Percentiles rank a stretch among this genome's conserved stretches.
Evolutionary conservation across 2,888 invertebrate species (phyloP).

Genomic region (Zelleria hepariella): DNA sequence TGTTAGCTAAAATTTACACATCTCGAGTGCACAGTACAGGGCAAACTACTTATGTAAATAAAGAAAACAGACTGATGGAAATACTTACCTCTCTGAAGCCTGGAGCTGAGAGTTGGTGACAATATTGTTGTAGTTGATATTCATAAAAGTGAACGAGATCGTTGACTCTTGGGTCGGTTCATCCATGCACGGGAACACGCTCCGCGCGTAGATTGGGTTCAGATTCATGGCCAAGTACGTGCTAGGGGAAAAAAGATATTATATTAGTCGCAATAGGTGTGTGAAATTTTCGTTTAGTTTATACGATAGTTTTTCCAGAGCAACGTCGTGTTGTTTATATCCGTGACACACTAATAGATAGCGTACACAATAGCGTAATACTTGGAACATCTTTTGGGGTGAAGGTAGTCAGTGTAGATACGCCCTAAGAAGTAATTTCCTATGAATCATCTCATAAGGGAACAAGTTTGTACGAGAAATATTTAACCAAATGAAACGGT

Average conservation of each 20-base stretch:
- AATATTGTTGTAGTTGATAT: conserved; percentile 30
- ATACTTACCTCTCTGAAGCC: neutral
- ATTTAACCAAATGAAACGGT: too few species aligned
- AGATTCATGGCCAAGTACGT: conserved; percentile 73
- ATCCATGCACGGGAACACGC: conserved; percentile 81
- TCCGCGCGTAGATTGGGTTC: conserved; percentile 72
- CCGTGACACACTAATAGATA: neutral
- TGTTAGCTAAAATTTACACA: too few species aligned
- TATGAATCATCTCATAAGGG: too few species aligned
- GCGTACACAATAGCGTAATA: neutral
- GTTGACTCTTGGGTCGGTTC: conserved; percentile 62
- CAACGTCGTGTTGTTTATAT: neutral
- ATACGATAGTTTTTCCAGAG: neutral
- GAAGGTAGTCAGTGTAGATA: too few species aligned
- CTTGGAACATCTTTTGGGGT: too few species aligned
- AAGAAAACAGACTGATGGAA: too few species aligned
- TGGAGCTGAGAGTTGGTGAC: conserved; percentile 31
- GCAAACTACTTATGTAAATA: too few species aligned
- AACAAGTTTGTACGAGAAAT: too few species aligned
- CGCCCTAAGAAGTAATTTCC: too few species aligned
- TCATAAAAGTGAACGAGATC: conserved; percentile 49
- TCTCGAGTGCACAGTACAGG: too few species aligned
- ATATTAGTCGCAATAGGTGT: neutral
- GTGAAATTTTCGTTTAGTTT: neutral
- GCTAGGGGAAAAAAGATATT: conserved; percentile 20